Conservation (phyloP, 2,113 vertebrate genomes). For the Syrmaticus mikado region DNA sequence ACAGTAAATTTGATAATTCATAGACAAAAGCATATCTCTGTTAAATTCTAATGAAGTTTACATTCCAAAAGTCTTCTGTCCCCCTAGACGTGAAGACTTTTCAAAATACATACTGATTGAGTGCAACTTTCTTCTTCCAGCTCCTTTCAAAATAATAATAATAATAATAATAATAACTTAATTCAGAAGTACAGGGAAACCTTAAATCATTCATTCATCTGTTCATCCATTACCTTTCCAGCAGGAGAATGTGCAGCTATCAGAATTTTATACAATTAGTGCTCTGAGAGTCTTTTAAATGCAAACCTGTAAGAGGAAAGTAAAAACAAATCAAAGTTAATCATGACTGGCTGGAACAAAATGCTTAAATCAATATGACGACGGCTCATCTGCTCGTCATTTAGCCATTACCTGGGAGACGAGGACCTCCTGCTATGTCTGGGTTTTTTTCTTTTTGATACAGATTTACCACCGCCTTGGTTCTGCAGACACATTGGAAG, state of each 20-base stretch:
- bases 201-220: constrained; percentile 19
- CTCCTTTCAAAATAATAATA: constrained; percentile 9
- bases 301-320: constrained; percentile 75
- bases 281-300: constrained; percentile 71
- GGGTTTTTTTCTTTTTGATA: constrained; percentile 66
- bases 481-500: not conserved
- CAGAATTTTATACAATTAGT: constrained; percentile 73
- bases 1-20: not conserved
- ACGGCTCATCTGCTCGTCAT: constrained; percentile 76
- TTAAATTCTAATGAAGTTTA: not conserved
- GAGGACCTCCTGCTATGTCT: constrained; percentile 67
- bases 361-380: constrained; percentile 76
- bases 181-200: not conserved
- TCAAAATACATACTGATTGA: not conserved
- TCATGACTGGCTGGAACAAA: constrained; percentile 80
- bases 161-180: not conserved
- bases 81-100: not conserved
- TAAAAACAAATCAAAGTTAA: constrained; percentile 83
- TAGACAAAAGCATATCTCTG: not conserved
- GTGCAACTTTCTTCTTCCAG: constrained; percentile 23
- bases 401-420: constrained; percentile 80
- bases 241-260: constrained; percentile 51
- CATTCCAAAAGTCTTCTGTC: not conserved
- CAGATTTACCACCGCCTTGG: constrained; percentile 58
- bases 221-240: constrained; percentile 52